Evolutionary conservation across 2,113 vertebrate genomes (phyloP).

Genomic region (Myotis brandtii): DNA sequence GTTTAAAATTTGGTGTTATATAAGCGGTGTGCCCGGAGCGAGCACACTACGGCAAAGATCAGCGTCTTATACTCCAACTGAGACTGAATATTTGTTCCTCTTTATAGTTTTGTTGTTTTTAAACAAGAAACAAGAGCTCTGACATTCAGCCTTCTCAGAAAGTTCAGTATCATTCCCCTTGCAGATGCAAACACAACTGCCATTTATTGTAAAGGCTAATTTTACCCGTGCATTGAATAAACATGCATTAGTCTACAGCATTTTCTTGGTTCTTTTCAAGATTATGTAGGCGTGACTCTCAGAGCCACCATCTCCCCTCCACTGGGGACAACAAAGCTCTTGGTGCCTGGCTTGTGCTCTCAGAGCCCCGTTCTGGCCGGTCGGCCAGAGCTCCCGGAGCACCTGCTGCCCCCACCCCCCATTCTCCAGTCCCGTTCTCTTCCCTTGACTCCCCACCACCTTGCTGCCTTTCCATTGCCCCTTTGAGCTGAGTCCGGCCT

Average conservation of each 20-base stretch:
- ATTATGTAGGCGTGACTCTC: background rate
- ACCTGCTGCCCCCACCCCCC: rapidly evolving
- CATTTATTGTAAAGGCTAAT: background rate
- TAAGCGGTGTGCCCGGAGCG: background rate
- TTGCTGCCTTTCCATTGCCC: rapidly evolving
- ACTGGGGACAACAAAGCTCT: no score
- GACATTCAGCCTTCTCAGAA: background rate
- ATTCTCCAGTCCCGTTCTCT: background rate
- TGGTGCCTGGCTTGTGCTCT: background rate
- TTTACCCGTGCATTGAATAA: background rate
- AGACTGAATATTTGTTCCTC: conserved; percentile 2
- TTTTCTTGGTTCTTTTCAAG: conserved; percentile 20
- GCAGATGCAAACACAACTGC: background rate
- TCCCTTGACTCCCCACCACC: no score
- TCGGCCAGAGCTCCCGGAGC: background rate
- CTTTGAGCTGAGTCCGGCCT: background rate
- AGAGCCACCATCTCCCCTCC: no score
- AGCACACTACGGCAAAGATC: background rate
- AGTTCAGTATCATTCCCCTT: background rate
- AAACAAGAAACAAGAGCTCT: background rate
- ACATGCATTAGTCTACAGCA: background rate
- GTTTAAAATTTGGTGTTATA: background rate
- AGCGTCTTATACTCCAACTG: background rate
- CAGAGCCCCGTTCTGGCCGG: rapidly evolving
- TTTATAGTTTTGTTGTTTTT: conserved; percentile 25